Percentiles rank a stretch among this genome's conserved stretches.
Evolutionary conservation across 2,113 vertebrate genomes (phyloP).

Genomic region (Notiomystis cincta): DNA sequence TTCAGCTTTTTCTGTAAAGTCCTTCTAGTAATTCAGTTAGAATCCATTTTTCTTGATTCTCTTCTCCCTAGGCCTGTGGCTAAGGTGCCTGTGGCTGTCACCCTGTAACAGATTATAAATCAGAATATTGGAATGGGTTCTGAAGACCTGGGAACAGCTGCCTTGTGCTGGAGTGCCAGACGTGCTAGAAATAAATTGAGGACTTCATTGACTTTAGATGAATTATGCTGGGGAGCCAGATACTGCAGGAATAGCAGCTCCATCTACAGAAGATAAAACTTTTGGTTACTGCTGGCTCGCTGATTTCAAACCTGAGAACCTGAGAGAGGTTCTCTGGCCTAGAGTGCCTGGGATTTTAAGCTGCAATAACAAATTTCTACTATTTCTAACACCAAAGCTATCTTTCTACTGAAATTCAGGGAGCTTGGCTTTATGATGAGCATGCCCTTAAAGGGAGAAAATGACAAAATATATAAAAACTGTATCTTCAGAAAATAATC

Average conservation of each 20-base stretch:
- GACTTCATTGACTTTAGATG: not conserved
- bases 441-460: not conserved
- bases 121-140: not conserved
- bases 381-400: not conserved
- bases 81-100: not conserved
- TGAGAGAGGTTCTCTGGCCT: not conserved
- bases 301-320: not conserved
- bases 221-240: not conserved
- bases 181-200: not conserved
- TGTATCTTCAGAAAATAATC: not conserved
- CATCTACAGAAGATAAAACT: not conserved
- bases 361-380: not conserved
- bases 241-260: not conserved
- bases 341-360: not conserved
- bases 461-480: not conserved
- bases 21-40: not conserved
- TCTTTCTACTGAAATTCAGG: not conserved
- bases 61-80: not conserved
- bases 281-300: not conserved
- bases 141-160: not conserved
- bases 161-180: not conserved
- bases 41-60: not conserved
- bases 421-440: not conserved
- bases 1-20: not conserved
- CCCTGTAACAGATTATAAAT: conserved; percentile 22